Evolutionary conservation across 2,888 invertebrate species (phyloP).

Genomic region (Branchellion lobata): DNA sequence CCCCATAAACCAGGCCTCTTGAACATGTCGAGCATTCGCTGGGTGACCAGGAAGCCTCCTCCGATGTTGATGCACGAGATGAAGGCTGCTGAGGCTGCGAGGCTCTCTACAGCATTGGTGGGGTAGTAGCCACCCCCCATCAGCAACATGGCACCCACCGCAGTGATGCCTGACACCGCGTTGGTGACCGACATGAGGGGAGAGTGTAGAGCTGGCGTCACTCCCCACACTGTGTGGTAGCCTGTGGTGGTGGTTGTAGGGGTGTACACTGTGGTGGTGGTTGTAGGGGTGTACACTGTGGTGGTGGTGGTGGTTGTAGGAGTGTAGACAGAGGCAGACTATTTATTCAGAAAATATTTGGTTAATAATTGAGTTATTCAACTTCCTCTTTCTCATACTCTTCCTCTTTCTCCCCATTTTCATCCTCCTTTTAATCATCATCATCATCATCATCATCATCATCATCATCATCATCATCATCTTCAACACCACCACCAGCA

Average conservation of each 20-base stretch:
- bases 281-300: no score
- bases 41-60: slow-evolving; percentile 84
- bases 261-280: no score
- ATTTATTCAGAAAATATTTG: no score
- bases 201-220: slow-evolving; percentile 84
- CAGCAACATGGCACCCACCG: slow-evolving; percentile 81
- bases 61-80: slow-evolving; percentile 86
- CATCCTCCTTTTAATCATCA: no score
- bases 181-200: slow-evolving; percentile 90
- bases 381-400: no score
- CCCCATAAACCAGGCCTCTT: slow-evolving; percentile 66
- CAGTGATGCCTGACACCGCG: slow-evolving; percentile 85
- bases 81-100: slow-evolving; percentile 80
- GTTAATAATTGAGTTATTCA: no score
- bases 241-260: slow-evolving; percentile 57
- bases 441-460: no score
- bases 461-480: no score
- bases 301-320: no score
- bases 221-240: slow-evolving; percentile 89
- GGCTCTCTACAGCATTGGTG: slow-evolving; percentile 71
- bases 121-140: slow-evolving; percentile 80
- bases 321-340: no score
- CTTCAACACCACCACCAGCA: neutral
- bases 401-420: no score
- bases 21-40: slow-evolving; percentile 90